These are phyloP conservation scores for Cherax destructor DNA, from an alignment of 1,140 invertebrate species.

Conservation along the genomic window DNA sequence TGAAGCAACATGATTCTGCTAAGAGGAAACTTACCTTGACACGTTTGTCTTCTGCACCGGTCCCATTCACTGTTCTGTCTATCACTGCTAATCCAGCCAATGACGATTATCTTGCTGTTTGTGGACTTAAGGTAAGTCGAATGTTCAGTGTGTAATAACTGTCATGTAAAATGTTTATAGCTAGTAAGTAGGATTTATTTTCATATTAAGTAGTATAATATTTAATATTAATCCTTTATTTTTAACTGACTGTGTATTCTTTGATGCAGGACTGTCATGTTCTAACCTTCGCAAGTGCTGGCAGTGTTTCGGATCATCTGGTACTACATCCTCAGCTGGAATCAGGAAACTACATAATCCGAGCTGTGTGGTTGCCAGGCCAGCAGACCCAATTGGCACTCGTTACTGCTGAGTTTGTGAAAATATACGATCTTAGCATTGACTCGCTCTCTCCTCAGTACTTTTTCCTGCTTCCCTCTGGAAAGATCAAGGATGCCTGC, in stretches of 20 bases:
- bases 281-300: constrained; percentile 89
- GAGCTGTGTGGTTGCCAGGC: constrained; percentile 95
- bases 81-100: constrained; percentile 94
- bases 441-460: constrained; percentile 94
- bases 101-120: constrained; percentile 95
- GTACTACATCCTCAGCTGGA: constrained; percentile 94
- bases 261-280: constrained; percentile 88
- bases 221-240: not conserved
- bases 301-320: constrained; percentile 91
- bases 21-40: constrained; percentile 96
- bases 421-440: constrained; percentile 94
- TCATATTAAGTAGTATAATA: too few species aligned
- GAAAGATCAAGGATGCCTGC: constrained; percentile 95
- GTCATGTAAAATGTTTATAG: too few species aligned
- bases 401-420: constrained; percentile 97
- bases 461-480: constrained; percentile 95
- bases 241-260: not conserved
- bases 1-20: constrained; percentile 96
- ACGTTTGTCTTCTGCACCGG: constrained; percentile 90
- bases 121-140: constrained; percentile 86
- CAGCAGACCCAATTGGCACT: constrained; percentile 95
- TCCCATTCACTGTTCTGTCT: constrained; percentile 96
- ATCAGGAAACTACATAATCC: constrained; percentile 96
- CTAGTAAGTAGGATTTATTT: too few species aligned
- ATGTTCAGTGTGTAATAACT: not conserved